Evolutionary conservation across 2,888 invertebrate genomes (phyloP), one percentile per base, ranked within the genome.

Genomic region (Drosophila diplacantha): DNA sequence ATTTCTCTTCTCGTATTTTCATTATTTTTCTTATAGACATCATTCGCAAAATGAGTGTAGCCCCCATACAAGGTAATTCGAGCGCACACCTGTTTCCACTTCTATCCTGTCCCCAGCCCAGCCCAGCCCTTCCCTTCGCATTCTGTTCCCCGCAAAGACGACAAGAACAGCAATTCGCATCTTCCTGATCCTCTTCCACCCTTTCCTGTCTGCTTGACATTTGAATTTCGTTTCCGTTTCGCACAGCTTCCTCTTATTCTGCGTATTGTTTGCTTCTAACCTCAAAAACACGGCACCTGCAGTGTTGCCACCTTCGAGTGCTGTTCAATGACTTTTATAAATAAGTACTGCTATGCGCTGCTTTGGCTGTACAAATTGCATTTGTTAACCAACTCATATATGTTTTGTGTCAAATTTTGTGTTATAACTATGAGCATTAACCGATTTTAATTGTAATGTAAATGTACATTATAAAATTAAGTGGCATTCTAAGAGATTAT

Each of bases 31-130:
- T 87, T 88, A 84, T 88, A 88, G 88, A 85, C 75, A 79, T 87
- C 81, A 87, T 87, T 85, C 88, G 87, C 85, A 88, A 87, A 81
- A 86, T 85, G 85, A 87, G 86, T 85, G 86, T 87, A 74, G 84
- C 84, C 76, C 73, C 67, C 74, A 71, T 81, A 72, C 72, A 81
- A 87, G 87, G 87, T 87, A 87, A 87, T 85, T 85, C 84, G 86
- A 81, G 76, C 75, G 79, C 75, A 72, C 71, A 55, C 56, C 31
- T 16, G 52, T 34, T 51, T 50, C 35, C 57, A 37, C 31, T 37
- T 24, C 18, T 29, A 29, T 29, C 41, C 24, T 7, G 1, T 9
- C 4, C 43, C 32, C 4, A 18, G 35, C 44, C 29, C 37, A 31
- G 34, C 5, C 12, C 4, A 26, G 35, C 4, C n/a, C 35, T n/a